Conservation (phyloP, 2,113 vertebrate species). For the Petaurus breviceps region DNA sequence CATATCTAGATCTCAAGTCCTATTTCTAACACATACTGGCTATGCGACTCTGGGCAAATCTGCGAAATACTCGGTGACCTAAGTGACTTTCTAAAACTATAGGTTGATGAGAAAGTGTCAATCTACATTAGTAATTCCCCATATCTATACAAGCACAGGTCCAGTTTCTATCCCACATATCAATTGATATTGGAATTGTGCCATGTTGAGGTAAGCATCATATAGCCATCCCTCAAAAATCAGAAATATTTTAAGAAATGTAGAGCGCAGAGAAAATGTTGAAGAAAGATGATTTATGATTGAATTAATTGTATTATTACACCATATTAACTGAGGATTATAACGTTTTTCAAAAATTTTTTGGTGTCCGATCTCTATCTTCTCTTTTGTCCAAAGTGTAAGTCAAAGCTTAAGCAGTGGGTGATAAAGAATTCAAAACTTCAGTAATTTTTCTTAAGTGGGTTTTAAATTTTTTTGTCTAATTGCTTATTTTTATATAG, state of each 20-base stretch:
- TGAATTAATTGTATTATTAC: slow-evolving; percentile 44
- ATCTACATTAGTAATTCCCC: not conserved
- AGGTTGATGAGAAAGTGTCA: not conserved
- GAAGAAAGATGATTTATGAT: slow-evolving; percentile 27
- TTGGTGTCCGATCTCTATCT: slow-evolving; percentile 46
- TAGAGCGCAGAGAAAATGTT: not conserved
- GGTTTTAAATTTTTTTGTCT: slow-evolving; percentile 40
- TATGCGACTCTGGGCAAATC: not conserved
- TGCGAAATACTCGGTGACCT: not conserved
- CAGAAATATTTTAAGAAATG: not conserved
- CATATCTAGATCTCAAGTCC: not conserved
- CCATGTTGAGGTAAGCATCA: not conserved
- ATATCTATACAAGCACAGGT: not conserved
- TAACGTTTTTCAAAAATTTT: slow-evolving; percentile 28
- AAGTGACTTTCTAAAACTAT: not conserved
- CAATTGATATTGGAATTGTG: not conserved
- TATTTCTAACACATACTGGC: not conserved
- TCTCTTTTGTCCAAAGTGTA: slow-evolving; percentile 33
- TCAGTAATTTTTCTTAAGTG: slow-evolving; percentile 52
- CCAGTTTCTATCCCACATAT: not conserved
- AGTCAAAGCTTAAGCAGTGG: slow-evolving; percentile 53
- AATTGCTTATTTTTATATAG: slow-evolving; percentile 42
- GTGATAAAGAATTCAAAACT: slow-evolving; percentile 38
- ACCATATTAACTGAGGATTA: not conserved
- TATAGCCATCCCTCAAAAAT: not conserved